Evolutionary conservation across 2,113 vertebrate genomes (phyloP), one percentile per base, ranked within the genome.

Genomic region (Engystomops pustulosus): DNA sequence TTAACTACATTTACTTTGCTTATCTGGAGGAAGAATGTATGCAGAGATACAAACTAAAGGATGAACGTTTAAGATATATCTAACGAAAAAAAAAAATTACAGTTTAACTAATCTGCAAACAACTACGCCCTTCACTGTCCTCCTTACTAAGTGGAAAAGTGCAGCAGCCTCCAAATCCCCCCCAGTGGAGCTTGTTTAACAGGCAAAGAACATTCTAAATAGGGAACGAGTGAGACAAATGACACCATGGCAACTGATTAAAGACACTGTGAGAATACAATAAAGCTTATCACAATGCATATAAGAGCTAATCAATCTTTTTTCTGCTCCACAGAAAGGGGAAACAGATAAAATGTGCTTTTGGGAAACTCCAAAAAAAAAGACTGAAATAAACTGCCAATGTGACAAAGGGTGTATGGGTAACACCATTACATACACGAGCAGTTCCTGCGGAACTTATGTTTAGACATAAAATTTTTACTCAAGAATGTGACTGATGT

Each of bases 211-310:
- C 55, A 76, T 76, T 83, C 41, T 76, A 34, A 76, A 71, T 38
- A 45, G 3, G 20, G 30, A 65, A 76, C 36, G 53, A 65, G 67
- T n/a, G 72, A 83, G 72, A 49, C 53, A 67, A 83, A 83, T 75
- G 49, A 76, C 47, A 83, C 81, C 81, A 83, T 83, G 81, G 81
- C 58, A 83, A 83, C 81, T 83, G 81, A 83, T 83, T 83, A 65
- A 83, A 76, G 71, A 76, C 81, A 83, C 55, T 30, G 53, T 47
- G 30, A 62, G 55, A 62, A 83, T 65, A 55, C 55, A 83, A 83
- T 83, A 76, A 75, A 75, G 81, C 81, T 83, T 83, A 83, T 76
- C 70, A 76, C 81, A 51, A 65, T 83, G 55, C 27, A 65, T 83
- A 76, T 65, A 76, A 65, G 70, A 76, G 55, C 81, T 83, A 83